Evolutionary conservation across 2,888 invertebrate species (phyloP).

Genomic region (Ectobius pallidus): DNA sequence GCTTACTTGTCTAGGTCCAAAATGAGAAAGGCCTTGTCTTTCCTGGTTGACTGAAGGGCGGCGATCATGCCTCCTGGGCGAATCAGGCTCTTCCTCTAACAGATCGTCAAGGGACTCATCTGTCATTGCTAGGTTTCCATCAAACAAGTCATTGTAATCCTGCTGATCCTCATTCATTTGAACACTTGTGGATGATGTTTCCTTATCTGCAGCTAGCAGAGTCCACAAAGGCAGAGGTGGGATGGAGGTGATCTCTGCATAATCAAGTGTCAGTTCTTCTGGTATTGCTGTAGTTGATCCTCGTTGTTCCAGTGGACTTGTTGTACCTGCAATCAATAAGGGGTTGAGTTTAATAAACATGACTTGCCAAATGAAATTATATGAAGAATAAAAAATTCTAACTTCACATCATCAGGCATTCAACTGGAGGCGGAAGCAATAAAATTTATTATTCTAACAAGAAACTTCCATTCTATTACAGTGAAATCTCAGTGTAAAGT

Average conservation of each 20-base stretch:
- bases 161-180: constrained; percentile 54
- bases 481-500: too few relatives aligned
- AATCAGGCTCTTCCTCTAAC: constrained; percentile 71
- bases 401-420: too few relatives aligned
- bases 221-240: constrained; percentile 98
- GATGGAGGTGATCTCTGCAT: constrained; percentile 96
- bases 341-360: neutral
- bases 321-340: constrained; percentile 76
- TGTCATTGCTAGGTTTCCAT: constrained; percentile 70
- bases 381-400: too few relatives aligned
- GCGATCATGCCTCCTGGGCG: constrained; percentile 62
- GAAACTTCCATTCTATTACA: too few relatives aligned
- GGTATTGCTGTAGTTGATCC: constrained; percentile 79
- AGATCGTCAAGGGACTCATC: constrained; percentile 85
- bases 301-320: constrained; percentile 77
- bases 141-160: constrained; percentile 92
- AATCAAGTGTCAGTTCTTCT: constrained; percentile 88
- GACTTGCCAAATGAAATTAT: too few relatives aligned
- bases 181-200: constrained; percentile 59
- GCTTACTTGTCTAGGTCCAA: constrained; percentile 81
- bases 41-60: constrained; percentile 72
- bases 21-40: constrained; percentile 79
- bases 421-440: too few relatives aligned
- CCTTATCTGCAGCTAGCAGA: constrained; percentile 91
- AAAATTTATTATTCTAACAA: too few relatives aligned